Evolutionary conservation across 2,797 vertebrate genomes (phyloP), one percentile per base, ranked within the genome.

Genomic region (Eospalax fontanierii): DNA sequence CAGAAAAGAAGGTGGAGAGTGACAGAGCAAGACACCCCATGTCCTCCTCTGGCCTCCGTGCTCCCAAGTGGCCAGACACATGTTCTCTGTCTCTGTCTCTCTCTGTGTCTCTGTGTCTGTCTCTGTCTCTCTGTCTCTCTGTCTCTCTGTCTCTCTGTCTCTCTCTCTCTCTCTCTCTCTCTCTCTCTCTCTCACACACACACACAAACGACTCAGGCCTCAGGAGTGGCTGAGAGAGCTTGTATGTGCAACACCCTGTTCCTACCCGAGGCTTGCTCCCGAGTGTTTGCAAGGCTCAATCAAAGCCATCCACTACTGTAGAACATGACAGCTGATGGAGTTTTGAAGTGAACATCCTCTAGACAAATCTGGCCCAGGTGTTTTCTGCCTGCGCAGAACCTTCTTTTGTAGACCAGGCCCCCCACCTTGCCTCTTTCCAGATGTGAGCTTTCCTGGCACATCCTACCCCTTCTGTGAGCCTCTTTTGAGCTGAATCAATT

Each of bases 401-500:
- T 81, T 76, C 50, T 6, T 6, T 84, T 61, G 66, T n/a, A 6
- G 59, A 35, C 54, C 6, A 4, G 43, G 50, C 6, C 28, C 78
- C 19, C 1, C 3, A n/a, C 79, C 24, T 4, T 50, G 40, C n/a
- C 46, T 59, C 71, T 83, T 59, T 65, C 28, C 22, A 35, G 26
- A 35, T 26, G 40, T 46, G 2, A 14, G 33, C 26, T 82, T n/a
- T 89, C 28, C 63, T 88, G 46, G 33, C 50, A 0, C 33, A 74
- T 50, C 43, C 91, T 16, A n/a, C 43, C 28, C 59, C 61, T 81
- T 50, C 54, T 80, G 73, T 30, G 21, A 35, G 11, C 30, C 78
- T 61, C 40, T 35, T 68, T 46, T 30, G 68, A 76, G 74, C 43
- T 89, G 85, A 97, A 74, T 95, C 71, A 12, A 16, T 6, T 30